phyloP scores from a whole-genome alignment of 2,113 vertebrate genomes.

The Atractosteus spatula region DNA sequence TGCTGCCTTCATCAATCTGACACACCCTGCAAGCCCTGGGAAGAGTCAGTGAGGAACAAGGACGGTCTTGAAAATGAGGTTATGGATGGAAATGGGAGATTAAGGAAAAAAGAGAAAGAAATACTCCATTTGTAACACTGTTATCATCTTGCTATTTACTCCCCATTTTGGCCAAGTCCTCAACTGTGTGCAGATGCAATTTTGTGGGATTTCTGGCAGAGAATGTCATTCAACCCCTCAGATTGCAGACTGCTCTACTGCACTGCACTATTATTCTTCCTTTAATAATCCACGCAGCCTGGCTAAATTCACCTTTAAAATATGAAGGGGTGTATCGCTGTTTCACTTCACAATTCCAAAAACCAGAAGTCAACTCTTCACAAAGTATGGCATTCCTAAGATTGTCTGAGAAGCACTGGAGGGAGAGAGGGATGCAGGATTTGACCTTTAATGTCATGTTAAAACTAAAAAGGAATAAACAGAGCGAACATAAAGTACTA shows the following conservation, averaged over 20 bases:
- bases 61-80: not conserved
- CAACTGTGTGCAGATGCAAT: not conserved
- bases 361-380: not conserved
- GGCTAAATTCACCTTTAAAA: not conserved
- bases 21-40: no score
- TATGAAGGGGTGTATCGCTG: not conserved
- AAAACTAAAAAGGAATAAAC: not conserved
- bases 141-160: not conserved
- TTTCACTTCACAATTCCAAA: not conserved
- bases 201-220: not conserved
- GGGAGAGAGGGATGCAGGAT: not conserved
- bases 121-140: not conserved
- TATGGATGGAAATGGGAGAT: constrained; percentile 10
- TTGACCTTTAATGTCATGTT: not conserved
- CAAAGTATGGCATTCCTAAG: no score
- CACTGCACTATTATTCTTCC: not conserved
- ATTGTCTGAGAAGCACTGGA: not conserved
- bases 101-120: not conserved
- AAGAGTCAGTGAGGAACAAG: no score
- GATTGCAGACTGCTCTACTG: not conserved
- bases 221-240: not conserved
- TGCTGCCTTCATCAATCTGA: no score
- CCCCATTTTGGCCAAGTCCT: not conserved
- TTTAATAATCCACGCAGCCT: not conserved
- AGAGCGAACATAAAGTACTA: not conserved